Evolutionary conservation across 2,888 invertebrate genomes (phyloP), one percentile per base, ranked within the genome.

Genomic region (Dendrolimus pini): DNA sequence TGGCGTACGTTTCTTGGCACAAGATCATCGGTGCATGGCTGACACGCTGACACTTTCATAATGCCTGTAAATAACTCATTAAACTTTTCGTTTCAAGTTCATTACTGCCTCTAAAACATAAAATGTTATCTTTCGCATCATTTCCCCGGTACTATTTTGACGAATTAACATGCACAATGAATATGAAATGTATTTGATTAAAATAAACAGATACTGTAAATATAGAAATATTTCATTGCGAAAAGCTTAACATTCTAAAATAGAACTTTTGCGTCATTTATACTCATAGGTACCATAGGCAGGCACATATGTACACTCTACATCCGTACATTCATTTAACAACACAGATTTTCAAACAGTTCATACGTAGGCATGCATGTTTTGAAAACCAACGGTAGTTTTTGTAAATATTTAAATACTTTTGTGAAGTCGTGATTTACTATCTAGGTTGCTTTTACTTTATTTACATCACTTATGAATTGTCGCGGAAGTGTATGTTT

Each of bases 231-330:
- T 75, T 70, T 68, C 63, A 69, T 62, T 60, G 63, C 67, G 63
- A 30, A 30, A 30, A 30, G 30, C 30, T 30, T 30, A 30, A 57
- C 61, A 62, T 59, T 59, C 55, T 65, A 64, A 75, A 79, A 78
- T 78, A 80, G 70, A 66, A 61, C 61, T 58, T 67, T 68, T 77
- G 71, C 82, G 82, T 82, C 81, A 83, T 70, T 69, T 66, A 73
- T 73, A 71, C 72, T 74, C 47, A 47, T 47, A 47, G 47, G 47
- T 47, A 12, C 47, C 12, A 30, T 30, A 30, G 30, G 30, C 30
- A 30, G 30, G 3, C 47, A 47, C 30, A 47, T 47, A 47, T 47
- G 47, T 47, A 8, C 12, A 47, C 12, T 2, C 3, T 47, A 47
- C 56, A 62, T 60, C 60, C 57, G 59, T 58, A 42, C 59, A 54